Evolutionary conservation across 1,140 invertebrate species (phyloP).

Genomic region (Drosophila bocqueti): DNA sequence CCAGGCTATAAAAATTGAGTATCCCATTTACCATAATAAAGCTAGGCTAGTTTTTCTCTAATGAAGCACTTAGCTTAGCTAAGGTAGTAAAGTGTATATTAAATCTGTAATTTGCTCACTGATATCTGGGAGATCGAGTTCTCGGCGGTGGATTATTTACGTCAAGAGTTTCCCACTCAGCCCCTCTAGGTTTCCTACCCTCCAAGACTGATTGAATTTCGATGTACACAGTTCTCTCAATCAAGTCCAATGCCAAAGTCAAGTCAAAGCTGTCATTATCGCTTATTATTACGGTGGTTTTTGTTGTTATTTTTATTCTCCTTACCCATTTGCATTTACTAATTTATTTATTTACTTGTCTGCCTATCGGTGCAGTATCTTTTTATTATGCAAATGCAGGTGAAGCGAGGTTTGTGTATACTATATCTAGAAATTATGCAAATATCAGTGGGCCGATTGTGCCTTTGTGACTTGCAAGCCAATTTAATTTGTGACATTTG

Average conservation of each 20-base stretch:
- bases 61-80: conserved; percentile 14
- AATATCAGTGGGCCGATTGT: conserved; percentile 67
- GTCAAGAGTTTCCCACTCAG: conserved; percentile 6
- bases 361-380: conserved; percentile 55
- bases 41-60: conserved; percentile 4
- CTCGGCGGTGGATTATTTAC: conserved; percentile 22
- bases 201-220: conserved; percentile 62
- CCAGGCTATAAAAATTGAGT: conserved; percentile 6
- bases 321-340: conserved; percentile 45
- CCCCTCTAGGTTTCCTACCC: not conserved
- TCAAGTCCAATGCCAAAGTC: conserved; percentile 57
- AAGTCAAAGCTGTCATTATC: conserved; percentile 64
- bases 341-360: conserved; percentile 63
- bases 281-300: conserved; percentile 46
- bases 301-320: conserved; percentile 8
- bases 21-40: conserved; percentile 1
- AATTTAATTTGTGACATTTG: conserved; percentile 80
- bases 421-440: conserved; percentile 75
- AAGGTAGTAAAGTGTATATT: not conserved
- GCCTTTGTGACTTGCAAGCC: conserved; percentile 59
- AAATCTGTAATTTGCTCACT: conserved; percentile 1
- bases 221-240: conserved; percentile 53
- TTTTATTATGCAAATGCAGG: conserved; percentile 53
- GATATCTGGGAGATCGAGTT: conserved; percentile 3
- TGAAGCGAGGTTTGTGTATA: conserved; percentile 27